Evolutionary conservation across 2,797 vertebrate species (phyloP).

Genomic region (Microctenopoma stevenorrisi): DNA sequence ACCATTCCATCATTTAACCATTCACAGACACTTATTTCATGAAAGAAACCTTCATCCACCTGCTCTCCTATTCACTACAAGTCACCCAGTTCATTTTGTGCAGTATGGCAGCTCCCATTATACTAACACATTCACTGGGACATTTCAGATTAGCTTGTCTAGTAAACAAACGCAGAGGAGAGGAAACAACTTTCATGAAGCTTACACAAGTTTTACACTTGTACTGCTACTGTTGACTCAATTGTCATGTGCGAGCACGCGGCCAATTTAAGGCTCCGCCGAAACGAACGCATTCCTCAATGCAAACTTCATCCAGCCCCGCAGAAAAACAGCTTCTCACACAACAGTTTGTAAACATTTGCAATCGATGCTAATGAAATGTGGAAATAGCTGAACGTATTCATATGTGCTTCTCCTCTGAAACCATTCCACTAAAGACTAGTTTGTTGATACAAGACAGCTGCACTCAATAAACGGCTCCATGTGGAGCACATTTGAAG

Average conservation of each 20-base stretch:
- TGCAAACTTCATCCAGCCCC: conserved; percentile 15
- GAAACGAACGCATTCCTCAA: conserved; percentile 12
- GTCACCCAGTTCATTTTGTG: conserved; percentile 8
- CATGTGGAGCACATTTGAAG: conserved; percentile 69
- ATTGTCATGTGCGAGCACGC: conserved; percentile 25
- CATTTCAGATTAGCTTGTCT: conserved; percentile 9
- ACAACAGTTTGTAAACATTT: conserved; percentile 33
- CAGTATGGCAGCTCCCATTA: conserved; percentile 6
- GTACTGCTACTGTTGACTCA: conserved; percentile 21
- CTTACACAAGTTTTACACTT: conserved; percentile 12
- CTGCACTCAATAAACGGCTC: conserved; percentile 75
- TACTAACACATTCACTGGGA: neutral
- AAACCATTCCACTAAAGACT: conserved; percentile 52
- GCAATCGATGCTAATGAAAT: conserved; percentile 53
- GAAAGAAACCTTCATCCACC: conserved; percentile 29
- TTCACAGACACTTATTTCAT: conserved; percentile 11
- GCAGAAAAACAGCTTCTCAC: conserved; percentile 33
- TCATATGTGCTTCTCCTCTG: conserved; percentile 48
- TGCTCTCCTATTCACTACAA: conserved; percentile 18
- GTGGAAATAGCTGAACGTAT: conserved; percentile 53
- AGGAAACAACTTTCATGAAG: conserved; percentile 8
- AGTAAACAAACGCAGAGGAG: conserved; percentile 27
- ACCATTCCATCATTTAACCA: conserved; percentile 25
- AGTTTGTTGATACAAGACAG: conserved; percentile 77
- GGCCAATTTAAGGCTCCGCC: conserved; percentile 5